Percentiles rank a stretch among this genome's conserved stretches.
Conservation (phyloP, 2,888 invertebrate species). For the Hyles lineata region DNA sequence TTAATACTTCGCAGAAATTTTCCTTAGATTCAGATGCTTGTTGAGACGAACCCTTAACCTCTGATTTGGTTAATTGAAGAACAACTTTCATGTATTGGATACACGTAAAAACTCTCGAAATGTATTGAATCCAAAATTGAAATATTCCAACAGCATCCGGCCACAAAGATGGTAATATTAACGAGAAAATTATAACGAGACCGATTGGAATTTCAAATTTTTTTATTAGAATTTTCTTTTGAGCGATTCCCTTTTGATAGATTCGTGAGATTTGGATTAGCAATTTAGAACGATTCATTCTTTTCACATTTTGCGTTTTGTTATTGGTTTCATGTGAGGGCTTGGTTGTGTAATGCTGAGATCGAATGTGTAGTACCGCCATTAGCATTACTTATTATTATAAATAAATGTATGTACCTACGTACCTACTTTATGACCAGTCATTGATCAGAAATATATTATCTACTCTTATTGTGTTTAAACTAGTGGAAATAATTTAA, state of each 20-base stretch:
- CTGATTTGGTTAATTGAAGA: background rate
- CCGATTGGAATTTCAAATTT: constrained; percentile 52
- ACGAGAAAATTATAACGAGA: constrained; percentile 47
- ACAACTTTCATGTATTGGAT: background rate
- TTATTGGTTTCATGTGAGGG: background rate
- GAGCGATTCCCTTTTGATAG: constrained; percentile 41
- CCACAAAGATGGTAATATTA: constrained; percentile 51
- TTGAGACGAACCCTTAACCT: background rate
- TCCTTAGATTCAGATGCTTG: too few relatives aligned
- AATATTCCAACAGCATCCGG: constrained; percentile 13
- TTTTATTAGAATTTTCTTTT: constrained; percentile 38
- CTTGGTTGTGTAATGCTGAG: background rate
- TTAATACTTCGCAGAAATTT: too few relatives aligned
- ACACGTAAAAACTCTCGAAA: constrained; percentile 4
- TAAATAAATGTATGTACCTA: too few relatives aligned
- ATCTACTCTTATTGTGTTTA: too few relatives aligned
- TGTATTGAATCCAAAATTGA: constrained; percentile 16
- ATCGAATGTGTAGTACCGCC: too few relatives aligned
- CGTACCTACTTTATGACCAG: too few relatives aligned
- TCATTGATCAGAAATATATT: too few relatives aligned
- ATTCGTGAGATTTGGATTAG: constrained; percentile 36
- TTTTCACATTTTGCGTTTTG: constrained; percentile 3
- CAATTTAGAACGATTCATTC: constrained; percentile 24
- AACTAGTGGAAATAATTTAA: too few relatives aligned
- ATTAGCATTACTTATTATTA: too few relatives aligned